Conservation (phyloP, 1,140 invertebrate species). For the Hycleus cichorii region DNA sequence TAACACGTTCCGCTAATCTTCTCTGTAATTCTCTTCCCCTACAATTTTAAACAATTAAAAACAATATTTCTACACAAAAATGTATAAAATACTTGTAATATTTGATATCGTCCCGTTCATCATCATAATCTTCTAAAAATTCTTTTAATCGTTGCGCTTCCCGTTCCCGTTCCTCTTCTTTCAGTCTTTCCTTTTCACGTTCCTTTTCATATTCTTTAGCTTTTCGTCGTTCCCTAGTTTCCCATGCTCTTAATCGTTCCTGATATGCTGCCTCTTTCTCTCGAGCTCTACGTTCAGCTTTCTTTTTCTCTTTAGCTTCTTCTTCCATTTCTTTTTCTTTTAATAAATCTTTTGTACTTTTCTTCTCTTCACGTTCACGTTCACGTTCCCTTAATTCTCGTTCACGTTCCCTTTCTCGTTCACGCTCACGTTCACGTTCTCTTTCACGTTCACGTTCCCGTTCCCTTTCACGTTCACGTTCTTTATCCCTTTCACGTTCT, state of each 20-base stretch:
- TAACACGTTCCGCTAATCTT: conserved; percentile 79
- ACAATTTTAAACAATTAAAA: conserved; percentile 23
- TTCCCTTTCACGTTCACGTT: conserved; percentile 42
- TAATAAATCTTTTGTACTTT: conserved; percentile 54
- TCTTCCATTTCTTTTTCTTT: conserved; percentile 85
- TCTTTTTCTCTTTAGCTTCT: conserved; percentile 82
- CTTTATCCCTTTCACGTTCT: conserved; percentile 30
- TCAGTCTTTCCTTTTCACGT: conserved; percentile 71
- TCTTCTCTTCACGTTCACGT: conserved; percentile 45
- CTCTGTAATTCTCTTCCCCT: conserved; percentile 82
- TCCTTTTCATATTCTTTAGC: conserved; percentile 89
- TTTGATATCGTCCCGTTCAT: conserved; percentile 92
- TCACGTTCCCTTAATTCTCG: conserved; percentile 41
- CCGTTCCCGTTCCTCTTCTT: conserved; percentile 75
- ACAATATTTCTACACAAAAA: background rate
- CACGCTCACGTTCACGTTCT: conserved; percentile 41
- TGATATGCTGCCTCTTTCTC: conserved; percentile 94
- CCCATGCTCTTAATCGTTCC: conserved; percentile 79
- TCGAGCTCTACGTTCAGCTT: conserved; percentile 79
- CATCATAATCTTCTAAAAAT: conserved; percentile 98
- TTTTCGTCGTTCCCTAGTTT: conserved; percentile 86
- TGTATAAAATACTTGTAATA: conserved; percentile 75
- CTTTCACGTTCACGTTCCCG: conserved; percentile 42
- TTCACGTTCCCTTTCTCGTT: conserved; percentile 43
- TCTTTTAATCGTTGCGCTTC: conserved; percentile 93